Conservation (phyloP, 2,113 vertebrate species). For the Bos indicus region DNA sequence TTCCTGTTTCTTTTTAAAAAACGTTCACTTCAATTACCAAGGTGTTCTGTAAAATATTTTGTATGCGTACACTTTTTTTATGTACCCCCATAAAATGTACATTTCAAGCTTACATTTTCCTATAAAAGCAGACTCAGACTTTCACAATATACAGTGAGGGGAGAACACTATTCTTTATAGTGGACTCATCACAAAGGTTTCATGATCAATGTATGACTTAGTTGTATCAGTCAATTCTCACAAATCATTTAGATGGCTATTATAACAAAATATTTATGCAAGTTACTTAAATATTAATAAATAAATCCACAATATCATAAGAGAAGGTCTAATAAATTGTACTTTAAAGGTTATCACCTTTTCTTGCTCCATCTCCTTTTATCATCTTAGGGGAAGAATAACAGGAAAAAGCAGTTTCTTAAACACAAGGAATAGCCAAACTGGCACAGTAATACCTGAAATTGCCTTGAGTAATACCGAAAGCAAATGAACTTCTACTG, state of each 20-base stretch:
- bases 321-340: background rate
- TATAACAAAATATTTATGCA: background rate
- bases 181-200: background rate
- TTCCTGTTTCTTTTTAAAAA: background rate
- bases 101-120: background rate
- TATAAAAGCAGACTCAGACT: background rate
- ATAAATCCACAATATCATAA: background rate
- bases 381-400: background rate
- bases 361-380: background rate
- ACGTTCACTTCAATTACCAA: background rate
- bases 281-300: slow-evolving; percentile 39
- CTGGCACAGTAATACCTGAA: background rate
- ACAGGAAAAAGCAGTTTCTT: background rate
- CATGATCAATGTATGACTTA: background rate
- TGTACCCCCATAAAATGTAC: background rate
- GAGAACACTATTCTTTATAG: background rate
- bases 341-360: background rate
- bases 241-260: background rate
- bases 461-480: background rate
- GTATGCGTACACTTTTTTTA: background rate
- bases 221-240: background rate
- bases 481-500: background rate
- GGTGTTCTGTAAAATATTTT: background rate
- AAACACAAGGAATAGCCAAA: background rate
- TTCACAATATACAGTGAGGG: background rate